These are phyloP conservation scores for Notechis scutatus DNA, from an alignment of 2,113 vertebrate species.

Conservation along the genomic window DNA sequence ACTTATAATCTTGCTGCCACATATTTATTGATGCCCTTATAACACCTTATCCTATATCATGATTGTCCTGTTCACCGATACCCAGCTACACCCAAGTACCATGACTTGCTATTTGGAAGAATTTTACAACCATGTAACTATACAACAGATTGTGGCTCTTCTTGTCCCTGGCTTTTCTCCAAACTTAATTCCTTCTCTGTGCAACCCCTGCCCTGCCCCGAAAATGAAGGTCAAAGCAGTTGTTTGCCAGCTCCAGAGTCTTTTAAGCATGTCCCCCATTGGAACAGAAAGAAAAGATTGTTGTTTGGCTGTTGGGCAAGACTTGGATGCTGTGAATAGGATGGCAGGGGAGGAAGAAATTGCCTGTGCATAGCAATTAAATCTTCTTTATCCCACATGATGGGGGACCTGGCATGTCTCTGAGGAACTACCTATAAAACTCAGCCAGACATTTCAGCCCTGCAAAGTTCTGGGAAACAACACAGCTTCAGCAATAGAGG, in stretches of 20 bases:
- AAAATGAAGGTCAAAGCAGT: background rate
- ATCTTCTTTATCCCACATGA: conserved; percentile 5
- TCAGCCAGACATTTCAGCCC: background rate
- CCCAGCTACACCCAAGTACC: background rate
- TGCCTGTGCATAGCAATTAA: background rate
- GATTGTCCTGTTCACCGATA: no score
- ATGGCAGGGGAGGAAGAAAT: background rate
- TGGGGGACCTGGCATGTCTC: background rate
- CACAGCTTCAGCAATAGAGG: background rate
- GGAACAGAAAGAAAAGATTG: conserved; percentile 37
- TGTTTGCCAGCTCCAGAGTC: conserved; percentile 10
- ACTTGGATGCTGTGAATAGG: background rate
- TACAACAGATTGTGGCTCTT: background rate
- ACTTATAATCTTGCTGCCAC: background rate
- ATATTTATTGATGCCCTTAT: background rate
- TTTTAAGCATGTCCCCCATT: background rate
- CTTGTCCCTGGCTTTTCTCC: background rate
- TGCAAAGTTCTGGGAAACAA: conserved; percentile 15
- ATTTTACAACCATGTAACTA: background rate
- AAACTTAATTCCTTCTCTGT: background rate
- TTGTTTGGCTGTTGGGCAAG: conserved; percentile 28
- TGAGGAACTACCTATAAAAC: background rate
- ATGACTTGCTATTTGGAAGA: background rate
- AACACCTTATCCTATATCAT: background rate
- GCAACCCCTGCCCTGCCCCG: background rate